A percentile compares a stretch with the other conserved stretches of the same genome.
These are phyloP conservation scores for Hypercompe scribonia DNA, from an alignment of 2,888 invertebrate genomes.

Conservation along the genomic window DNA sequence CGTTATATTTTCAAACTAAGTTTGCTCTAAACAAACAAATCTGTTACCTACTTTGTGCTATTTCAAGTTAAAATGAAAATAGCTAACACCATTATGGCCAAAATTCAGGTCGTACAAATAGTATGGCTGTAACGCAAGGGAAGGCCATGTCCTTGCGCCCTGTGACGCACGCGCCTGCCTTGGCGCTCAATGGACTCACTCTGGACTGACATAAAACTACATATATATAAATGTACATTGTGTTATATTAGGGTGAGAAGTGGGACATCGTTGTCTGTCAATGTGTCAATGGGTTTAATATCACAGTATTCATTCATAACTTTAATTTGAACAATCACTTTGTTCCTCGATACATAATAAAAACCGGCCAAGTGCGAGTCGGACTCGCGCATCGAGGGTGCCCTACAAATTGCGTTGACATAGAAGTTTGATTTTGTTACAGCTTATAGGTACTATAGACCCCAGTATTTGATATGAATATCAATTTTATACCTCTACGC, in stretches of 20 bases:
- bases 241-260: conserved; percentile 1
- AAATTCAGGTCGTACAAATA: conserved; percentile 71
- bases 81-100: conserved; percentile 60
- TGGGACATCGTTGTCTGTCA: neutral
- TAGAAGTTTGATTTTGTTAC: no score
- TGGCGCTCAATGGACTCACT: conserved; percentile 61
- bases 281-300: neutral
- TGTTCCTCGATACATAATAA: neutral
- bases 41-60: conserved; percentile 8
- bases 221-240: conserved; percentile 25
- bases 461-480: no score
- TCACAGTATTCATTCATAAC: neutral
- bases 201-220: conserved; percentile 53
- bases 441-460: no score
- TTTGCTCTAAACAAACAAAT: conserved; percentile 12
- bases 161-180: conserved; percentile 74
- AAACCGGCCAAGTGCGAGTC: no score
- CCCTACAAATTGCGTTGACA: no score
- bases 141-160: conserved; percentile 66
- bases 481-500: no score
- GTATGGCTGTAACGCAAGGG: conserved; percentile 39
- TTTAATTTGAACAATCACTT: neutral
- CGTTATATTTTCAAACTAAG: neutral
- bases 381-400: no score
- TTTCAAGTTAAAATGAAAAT: conserved; percentile 56